phyloP scores from a whole-genome alignment of 2,797 vertebrate species.

The Pelochelys cantorii region DNA sequence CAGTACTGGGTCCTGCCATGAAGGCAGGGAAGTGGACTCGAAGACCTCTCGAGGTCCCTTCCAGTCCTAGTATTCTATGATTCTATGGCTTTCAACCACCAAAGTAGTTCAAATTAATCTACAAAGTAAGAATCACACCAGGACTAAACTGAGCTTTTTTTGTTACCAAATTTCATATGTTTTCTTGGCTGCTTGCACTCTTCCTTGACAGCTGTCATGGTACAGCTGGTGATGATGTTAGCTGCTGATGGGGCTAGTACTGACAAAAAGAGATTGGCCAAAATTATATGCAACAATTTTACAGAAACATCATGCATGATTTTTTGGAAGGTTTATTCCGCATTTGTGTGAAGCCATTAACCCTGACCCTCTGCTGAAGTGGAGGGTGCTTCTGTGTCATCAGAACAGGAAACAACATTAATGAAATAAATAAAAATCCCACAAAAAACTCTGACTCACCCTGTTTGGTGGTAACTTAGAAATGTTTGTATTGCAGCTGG shows the following conservation, averaged over 20 bases:
- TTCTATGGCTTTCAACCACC: neutral
- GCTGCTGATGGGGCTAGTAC: too few species aligned
- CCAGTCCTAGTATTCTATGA: too few species aligned
- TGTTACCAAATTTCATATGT: neutral
- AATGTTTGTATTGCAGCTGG: neutral
- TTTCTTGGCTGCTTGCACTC: neutral
- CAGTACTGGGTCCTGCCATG: too few species aligned
- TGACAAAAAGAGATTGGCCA: neutral
- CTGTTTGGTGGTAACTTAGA: neutral
- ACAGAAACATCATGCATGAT: neutral
- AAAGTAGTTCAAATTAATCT: neutral
- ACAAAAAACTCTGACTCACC: neutral
- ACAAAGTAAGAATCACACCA: neutral
- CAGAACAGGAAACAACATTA: neutral
- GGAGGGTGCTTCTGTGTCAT: neutral
- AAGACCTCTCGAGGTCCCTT: too few species aligned
- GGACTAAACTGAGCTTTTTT: neutral
- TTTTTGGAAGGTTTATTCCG: neutral
- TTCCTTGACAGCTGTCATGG: neutral
- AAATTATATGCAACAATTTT: neutral
- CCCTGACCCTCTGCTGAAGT: neutral
- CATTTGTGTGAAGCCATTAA: neutral
- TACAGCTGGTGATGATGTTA: neutral
- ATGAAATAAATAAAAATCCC: neutral
- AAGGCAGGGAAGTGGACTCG: too few species aligned